Evolutionary conservation across 2,888 invertebrate genomes (phyloP).

Genomic region (Keiferia lycopersicella): DNA sequence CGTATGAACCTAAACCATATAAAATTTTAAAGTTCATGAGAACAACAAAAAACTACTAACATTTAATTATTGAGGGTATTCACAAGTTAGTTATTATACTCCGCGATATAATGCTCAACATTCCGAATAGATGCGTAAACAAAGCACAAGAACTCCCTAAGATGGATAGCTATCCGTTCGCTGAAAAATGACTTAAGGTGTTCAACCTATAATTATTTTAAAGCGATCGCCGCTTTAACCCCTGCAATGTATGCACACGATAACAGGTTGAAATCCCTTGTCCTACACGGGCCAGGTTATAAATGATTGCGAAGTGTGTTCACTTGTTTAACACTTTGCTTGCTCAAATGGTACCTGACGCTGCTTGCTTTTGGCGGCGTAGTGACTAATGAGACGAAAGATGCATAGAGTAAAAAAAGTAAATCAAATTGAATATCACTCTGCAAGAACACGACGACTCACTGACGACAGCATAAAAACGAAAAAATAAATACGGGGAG

Average conservation of each 20-base stretch:
- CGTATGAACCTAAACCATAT: too few relatives aligned
- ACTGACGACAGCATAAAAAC: background rate
- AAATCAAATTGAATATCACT: background rate
- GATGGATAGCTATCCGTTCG: conserved; percentile 17
- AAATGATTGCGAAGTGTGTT: conserved; percentile 69
- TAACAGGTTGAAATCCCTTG: conserved; percentile 40
- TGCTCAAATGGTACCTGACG: background rate
- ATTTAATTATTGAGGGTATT: too few relatives aligned
- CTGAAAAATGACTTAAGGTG: conserved; percentile 26
- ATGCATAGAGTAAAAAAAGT: background rate
- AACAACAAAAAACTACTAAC: too few relatives aligned
- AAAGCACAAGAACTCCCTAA: conserved; percentile 18
- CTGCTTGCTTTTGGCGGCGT: background rate
- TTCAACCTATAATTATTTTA: conserved; percentile 25
- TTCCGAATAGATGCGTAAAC: background rate
- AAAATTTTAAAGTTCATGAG: too few relatives aligned
- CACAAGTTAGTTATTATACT: too few relatives aligned
- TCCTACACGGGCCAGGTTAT: conserved; percentile 59
- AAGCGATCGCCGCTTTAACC: conserved; percentile 22
- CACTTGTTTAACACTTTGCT: conserved; percentile 71
- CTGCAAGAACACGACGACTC: too few relatives aligned
- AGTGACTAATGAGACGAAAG: background rate
- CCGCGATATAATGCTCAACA: too few relatives aligned
- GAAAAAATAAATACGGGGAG: background rate
- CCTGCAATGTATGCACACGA: conserved; percentile 15